Evolutionary conservation across 2,113 vertebrate species (phyloP), one percentile per base, ranked within the genome.

Genomic region (Peromyscus polionotus): DNA sequence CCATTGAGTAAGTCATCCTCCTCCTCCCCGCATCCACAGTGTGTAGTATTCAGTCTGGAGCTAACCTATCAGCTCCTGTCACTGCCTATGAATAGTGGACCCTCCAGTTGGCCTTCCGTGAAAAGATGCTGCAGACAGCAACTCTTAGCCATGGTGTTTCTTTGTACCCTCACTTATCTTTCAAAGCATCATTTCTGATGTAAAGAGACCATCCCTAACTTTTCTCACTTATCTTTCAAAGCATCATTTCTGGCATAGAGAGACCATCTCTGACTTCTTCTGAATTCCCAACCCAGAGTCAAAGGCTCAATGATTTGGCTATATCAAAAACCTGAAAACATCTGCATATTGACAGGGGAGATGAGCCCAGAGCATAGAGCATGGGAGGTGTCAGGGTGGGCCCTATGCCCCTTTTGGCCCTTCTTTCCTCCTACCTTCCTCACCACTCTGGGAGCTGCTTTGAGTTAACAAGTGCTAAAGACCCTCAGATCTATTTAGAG

Each of bases 401-500:
- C 6, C 45, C 16, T 14, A 11, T 0, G 33, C 22, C 85, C 61
- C 70, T 92, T 77, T 70, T n/a, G 19, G 72, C 3, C 39, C 11
- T 45, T 26, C 17, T 76, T 28, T 51, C 33, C 73, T 63, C 39
- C 8, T 1, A 7, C 87, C 81, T 72, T 87, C n/a, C 42, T 20
- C 28, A 1, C 39, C 11, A 85, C 51, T 95, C 88, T 95, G 88
- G 88, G 91, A 86, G 77, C 76, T 51, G n/a, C 86, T 83, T 79
- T 0, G 70, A 77, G 77, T 87, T 94, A 96, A 95, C 77, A 70
- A 96, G 96, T 95, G 36, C 93, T 96, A 89, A 94, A 96, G 96
- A 51, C 75, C 70, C 94, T 96, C 87, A 91, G 92, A 94, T 97
- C 95, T 97, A 90, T 96, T 97, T 94, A 93, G 90, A 95, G 19